Conservation (phyloP, 2,797 vertebrate species). For the Microctenopoma lineatum region DNA sequence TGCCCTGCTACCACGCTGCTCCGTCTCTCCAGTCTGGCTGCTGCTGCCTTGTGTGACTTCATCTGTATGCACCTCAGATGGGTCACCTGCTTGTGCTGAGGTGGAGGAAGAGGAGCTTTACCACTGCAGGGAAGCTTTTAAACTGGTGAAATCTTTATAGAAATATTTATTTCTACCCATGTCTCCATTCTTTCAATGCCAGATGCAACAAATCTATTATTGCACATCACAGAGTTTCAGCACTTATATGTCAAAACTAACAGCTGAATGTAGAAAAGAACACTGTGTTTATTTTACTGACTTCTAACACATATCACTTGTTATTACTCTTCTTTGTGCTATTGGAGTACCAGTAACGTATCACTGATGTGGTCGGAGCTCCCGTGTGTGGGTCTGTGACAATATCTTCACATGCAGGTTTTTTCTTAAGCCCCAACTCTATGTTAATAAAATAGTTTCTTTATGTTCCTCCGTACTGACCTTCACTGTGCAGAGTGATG, state of each 20-base stretch:
- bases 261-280: not conserved
- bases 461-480: too few species aligned
- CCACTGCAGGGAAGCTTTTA: slow-evolving; percentile 40
- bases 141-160: slow-evolving; percentile 20
- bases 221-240: not conserved
- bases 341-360: not conserved
- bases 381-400: not conserved
- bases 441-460: too few species aligned
- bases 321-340: not conserved
- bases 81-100: slow-evolving; percentile 63
- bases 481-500: too few species aligned
- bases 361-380: not conserved
- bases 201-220: not conserved
- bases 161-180: slow-evolving; percentile 1
- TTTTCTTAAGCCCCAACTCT: too few species aligned
- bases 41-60: slow-evolving; percentile 48
- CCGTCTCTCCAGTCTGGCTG: slow-evolving; percentile 37
- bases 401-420: not conserved
- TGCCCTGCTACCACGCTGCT: slow-evolving; percentile 34
- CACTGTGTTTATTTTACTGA: not conserved
- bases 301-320: not conserved
- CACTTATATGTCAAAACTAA: not conserved
- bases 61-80: slow-evolving; percentile 71
- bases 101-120: slow-evolving; percentile 30
- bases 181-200: not conserved